These are phyloP conservation scores for Zingel zingel DNA, from an alignment of 2,113 vertebrate genomes.

Conservation along the genomic window DNA sequence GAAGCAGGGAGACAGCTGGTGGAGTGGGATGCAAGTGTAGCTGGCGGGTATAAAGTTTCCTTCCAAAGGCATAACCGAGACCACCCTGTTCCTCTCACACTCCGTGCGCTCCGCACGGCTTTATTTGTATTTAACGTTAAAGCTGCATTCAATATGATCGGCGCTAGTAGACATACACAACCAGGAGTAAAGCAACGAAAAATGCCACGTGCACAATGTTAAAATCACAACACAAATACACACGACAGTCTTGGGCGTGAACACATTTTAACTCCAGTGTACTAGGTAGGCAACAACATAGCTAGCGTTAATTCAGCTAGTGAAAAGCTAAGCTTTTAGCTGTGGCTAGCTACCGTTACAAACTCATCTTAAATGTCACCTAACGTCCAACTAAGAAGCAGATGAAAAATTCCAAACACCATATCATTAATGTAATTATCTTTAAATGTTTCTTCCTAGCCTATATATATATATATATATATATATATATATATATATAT, in stretches of 20 bases:
- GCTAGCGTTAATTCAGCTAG: slow-evolving; percentile 56
- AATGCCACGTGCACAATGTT: slow-evolving; percentile 72
- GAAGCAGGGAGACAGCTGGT: slow-evolving; percentile 74
- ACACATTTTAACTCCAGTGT: slow-evolving; percentile 49
- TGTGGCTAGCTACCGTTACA: slow-evolving; percentile 33
- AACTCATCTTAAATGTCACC: slow-evolving; percentile 26
- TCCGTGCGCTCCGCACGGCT: neutral
- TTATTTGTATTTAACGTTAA: neutral
- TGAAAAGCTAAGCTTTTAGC: slow-evolving; percentile 64
- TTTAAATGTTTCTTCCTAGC: neutral
- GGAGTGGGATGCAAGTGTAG: slow-evolving; percentile 71
- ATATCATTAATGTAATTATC: neutral
- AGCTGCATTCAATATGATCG: neutral
- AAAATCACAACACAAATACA: slow-evolving; percentile 62
- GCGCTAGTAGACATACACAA: slow-evolving; percentile 10
- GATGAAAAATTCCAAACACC: neutral
- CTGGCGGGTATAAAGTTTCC: slow-evolving; percentile 75
- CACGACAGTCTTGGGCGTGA: slow-evolving; percentile 66
- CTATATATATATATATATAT: too few relatives aligned
- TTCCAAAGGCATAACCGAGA: slow-evolving; percentile 46
- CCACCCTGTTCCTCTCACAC: slow-evolving; percentile 37
- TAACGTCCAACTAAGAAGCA: neutral
- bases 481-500: too few relatives aligned
- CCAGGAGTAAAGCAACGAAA: neutral
- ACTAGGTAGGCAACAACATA: slow-evolving; percentile 26